These are phyloP conservation scores for Aricia artaxerxes DNA, from an alignment of 2,888 invertebrate species.

Conservation along the genomic window DNA sequence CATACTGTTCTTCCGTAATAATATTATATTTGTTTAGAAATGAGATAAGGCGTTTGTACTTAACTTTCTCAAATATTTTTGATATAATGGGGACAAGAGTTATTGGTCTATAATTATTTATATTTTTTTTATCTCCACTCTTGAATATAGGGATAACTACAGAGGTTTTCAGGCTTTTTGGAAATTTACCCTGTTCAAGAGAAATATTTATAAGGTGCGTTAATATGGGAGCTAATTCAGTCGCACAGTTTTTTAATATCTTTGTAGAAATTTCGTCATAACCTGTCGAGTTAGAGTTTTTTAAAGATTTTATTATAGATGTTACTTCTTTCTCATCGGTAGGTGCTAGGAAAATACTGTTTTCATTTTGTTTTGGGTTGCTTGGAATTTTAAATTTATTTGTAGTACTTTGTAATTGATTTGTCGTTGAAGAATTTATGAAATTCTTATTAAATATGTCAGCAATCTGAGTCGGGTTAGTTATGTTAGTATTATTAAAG, in stretches of 20 bases:
- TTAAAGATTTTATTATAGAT: background rate
- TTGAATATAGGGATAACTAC: too few species aligned
- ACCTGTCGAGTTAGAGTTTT: too few species aligned
- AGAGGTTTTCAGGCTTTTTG: too few species aligned
- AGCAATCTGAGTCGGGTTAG: too few species aligned
- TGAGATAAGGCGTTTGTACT: background rate
- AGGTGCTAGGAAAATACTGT: background rate
- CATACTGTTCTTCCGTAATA: conserved; percentile 11
- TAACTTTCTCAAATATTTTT: background rate
- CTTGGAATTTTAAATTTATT: background rate
- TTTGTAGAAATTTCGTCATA: background rate
- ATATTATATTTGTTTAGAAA: conserved; percentile 1
- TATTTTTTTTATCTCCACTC: background rate
- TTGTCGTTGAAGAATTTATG: too few species aligned
- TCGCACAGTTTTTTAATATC: too few species aligned
- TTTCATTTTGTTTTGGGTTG: background rate
- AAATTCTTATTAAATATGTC: too few species aligned
- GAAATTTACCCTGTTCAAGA: too few species aligned
- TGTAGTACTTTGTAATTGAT: background rate
- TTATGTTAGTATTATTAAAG: too few species aligned
- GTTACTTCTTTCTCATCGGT: background rate
- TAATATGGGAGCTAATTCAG: too few species aligned
- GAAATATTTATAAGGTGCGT: too few species aligned
- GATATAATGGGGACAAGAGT: background rate
- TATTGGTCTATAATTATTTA: background rate